Evolutionary conservation across 30 jellyfish, hydroid and myxozoan genomes (phyloP).

Genomic region (Sanderia malayensis): DNA sequence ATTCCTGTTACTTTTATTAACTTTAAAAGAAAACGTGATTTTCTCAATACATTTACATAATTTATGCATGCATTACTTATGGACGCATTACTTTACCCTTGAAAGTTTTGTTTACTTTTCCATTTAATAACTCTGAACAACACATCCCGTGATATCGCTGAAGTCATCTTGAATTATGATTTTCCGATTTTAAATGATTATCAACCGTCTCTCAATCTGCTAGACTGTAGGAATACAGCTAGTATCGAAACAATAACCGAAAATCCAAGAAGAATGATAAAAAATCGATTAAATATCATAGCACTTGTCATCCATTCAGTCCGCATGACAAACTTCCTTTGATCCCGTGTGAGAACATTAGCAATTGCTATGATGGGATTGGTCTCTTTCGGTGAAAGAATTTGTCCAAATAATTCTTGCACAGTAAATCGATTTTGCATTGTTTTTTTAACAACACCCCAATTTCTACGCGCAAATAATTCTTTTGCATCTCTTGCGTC

Average conservation of each 20-base stretch:
- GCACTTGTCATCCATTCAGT: slow-evolving; percentile 89
- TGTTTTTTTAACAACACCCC: slow-evolving; percentile 31
- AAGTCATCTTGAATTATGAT: too few relatives aligned
- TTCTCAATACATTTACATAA: too few relatives aligned
- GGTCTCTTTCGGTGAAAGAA: slow-evolving; percentile 61
- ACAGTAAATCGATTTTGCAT: slow-evolving; percentile 46
- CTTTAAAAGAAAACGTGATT: too few relatives aligned
- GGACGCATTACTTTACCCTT: too few relatives aligned
- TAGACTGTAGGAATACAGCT: slow-evolving; percentile 72
- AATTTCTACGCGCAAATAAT: slow-evolving; percentile 52
- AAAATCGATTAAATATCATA: slow-evolving; percentile 68
- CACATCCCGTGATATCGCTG: too few relatives aligned
- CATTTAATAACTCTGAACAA: too few relatives aligned
- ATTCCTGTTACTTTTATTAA: too few relatives aligned
- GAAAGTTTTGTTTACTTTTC: too few relatives aligned
- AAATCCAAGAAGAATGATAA: slow-evolving; percentile 35
- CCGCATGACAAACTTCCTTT: slow-evolving; percentile 41
- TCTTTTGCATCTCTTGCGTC: slow-evolving; percentile 9
- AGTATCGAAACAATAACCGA: slow-evolving; percentile 62
- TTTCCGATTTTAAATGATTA: too few relatives aligned
- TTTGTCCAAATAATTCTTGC: slow-evolving; percentile 60
- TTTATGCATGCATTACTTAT: too few relatives aligned
- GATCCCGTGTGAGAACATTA: slow-evolving; percentile 68
- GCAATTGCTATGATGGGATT: slow-evolving; percentile 72
- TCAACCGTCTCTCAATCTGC: slow-evolving; percentile 37